Base-by-base conservation (phyloP, 2,888 invertebrate genomes). In the Diarsia rubi region DNA sequence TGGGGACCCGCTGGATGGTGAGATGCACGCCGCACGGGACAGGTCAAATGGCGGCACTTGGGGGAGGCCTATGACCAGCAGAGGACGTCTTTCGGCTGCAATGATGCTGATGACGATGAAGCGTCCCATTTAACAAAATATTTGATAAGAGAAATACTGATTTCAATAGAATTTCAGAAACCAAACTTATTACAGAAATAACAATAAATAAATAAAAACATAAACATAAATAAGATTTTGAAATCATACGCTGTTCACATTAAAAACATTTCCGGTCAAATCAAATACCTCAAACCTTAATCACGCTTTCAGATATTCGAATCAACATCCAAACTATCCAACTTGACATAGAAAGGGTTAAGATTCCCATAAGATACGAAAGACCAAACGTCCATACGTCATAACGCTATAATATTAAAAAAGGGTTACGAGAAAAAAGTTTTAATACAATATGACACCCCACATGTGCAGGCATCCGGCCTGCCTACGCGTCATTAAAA, bases 361-460 rank as follows among this genome's bases (percentile, higher is more conserved):
- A 84, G 90, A 92, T 95, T 95, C 95, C 94, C 96, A 95, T 94
- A 92, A 89, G 88, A 86, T 86, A 82, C 68, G 69, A 73, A 69
- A 62, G 76, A 68, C 77, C 77, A 64, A 84, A 83, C 75, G 70
- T 83, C 70, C 88, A 88, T 90, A 92, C 94, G 94, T 94, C 94
- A 95, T 90, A 90, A 91, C 89, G 91, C 90, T 92, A 94, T 94
- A 94, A 95, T 94, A 95, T 92, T 93, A 94, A 93, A 80, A 88
- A 95, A 95, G 94, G 95, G 95, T 94, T 95, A 92, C 93, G 91
- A 93, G 89, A 94, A 95, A 95, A 95, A 93, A 92, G 92, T 57
- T 79, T 90, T 91, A 88, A 92, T 91, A 90, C 86, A 86, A 88
- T 90, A 90, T 90, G 92, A 92, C 93, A 91, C 90, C 91, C 84